Evolutionary conservation across 2,888 invertebrate species (phyloP).

Genomic region (Drosophila kuntzei): DNA sequence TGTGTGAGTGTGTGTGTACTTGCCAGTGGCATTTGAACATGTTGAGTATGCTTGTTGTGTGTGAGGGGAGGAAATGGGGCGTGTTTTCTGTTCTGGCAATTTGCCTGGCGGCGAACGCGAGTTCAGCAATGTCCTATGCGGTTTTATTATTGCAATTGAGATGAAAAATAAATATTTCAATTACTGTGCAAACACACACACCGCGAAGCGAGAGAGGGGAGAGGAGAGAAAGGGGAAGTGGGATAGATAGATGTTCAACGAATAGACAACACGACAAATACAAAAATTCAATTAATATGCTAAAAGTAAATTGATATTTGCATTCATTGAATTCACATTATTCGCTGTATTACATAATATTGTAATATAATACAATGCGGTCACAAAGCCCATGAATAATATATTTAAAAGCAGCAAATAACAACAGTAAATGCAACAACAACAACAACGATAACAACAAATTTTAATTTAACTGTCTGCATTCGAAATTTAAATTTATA

Average conservation of each 20-base stretch:
- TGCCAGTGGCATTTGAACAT: slow-evolving; percentile 45
- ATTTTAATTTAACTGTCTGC: slow-evolving; percentile 20
- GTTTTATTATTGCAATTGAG: slow-evolving; percentile 75
- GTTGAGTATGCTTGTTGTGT: slow-evolving; percentile 1
- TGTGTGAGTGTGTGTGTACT: slow-evolving; percentile 11
- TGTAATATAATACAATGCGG: slow-evolving; percentile 39
- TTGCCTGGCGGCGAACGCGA: slow-evolving; percentile 54
- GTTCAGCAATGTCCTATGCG: slow-evolving; percentile 59
- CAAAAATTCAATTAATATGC: slow-evolving; percentile 82
- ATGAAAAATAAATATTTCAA: slow-evolving; percentile 81
- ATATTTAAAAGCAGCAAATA: slow-evolving; percentile 39
- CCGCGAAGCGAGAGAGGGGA: background rate
- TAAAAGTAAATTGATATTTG: slow-evolving; percentile 78
- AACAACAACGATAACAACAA: slow-evolving; percentile 21
- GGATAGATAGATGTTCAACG: slow-evolving; percentile 24
- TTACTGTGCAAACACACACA: slow-evolving; percentile 58
- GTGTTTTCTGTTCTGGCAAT: slow-evolving; percentile 25
- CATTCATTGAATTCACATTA: slow-evolving; percentile 65
- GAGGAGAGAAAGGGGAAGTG: background rate
- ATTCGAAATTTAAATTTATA: slow-evolving; percentile 53
- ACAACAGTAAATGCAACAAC: slow-evolving; percentile 32
- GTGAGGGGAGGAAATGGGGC: too few species aligned
- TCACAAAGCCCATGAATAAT: slow-evolving; percentile 54
- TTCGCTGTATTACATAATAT: slow-evolving; percentile 58
- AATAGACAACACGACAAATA: slow-evolving; percentile 66